phyloP scores from a whole-genome alignment of 37 sponge, comb jelly and placozoan genomes.

The Beroe forskalii region DNA sequence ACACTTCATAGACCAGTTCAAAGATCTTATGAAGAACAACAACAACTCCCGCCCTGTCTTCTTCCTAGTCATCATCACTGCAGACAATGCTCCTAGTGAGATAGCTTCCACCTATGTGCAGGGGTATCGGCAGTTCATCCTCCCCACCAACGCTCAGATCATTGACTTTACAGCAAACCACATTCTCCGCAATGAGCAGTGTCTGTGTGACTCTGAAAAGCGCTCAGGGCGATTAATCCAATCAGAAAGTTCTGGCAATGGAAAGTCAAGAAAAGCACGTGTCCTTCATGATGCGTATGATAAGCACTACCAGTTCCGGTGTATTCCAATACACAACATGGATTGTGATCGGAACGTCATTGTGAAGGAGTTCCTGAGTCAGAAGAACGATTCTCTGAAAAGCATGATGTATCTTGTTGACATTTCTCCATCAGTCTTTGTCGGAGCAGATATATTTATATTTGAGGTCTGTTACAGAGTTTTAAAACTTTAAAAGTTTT shows the following conservation, averaged over 20 bases:
- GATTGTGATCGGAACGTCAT: constrained; percentile 24
- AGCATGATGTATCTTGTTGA: constrained; percentile 6
- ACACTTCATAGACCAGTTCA: constrained; percentile 2
- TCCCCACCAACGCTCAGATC: background rate
- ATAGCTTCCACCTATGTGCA: background rate
- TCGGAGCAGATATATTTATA: constrained; percentile 3
- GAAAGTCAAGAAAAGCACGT: constrained; percentile 7
- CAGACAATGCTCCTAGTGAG: constrained; percentile 2
- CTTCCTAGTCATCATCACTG: background rate
- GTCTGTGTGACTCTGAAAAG: background rate
- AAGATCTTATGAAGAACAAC: background rate
- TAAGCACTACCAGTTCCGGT: background rate
- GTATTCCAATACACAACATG: background rate
- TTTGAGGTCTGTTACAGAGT: constrained; percentile 58
- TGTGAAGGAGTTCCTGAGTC: background rate
- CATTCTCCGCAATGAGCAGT: background rate
- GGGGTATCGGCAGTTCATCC: background rate
- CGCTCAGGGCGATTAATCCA: background rate
- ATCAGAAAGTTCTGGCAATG: constrained; percentile 27
- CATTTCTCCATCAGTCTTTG: constrained; percentile 24
- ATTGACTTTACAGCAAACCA: background rate
- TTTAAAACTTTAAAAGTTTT: no score
- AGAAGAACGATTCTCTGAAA: background rate
- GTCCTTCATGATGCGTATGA: background rate
- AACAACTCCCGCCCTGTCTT: background rate